Evolutionary conservation across 2,797 vertebrate genomes (phyloP), one percentile per base, ranked within the genome.

Genomic region (Heliangelus exortis): DNA sequence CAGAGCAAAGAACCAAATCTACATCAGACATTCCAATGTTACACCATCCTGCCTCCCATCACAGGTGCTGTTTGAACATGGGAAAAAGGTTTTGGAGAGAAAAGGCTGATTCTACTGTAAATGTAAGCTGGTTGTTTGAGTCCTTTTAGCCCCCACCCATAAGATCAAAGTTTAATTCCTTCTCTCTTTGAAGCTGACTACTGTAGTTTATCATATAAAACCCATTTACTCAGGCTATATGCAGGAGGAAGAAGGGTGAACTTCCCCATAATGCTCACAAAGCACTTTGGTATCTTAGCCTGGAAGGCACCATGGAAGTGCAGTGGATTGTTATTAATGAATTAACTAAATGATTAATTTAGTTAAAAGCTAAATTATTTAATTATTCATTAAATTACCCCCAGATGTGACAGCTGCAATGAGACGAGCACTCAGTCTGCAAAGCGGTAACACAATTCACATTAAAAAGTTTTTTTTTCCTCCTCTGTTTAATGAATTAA

Each of bases 371-470:
- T 82, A 55, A 94, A 96, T 96, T 95, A 91, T 96, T 97, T 96
- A 97, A 97, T 97, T 96, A 97, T 96, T 97, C 95, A 97, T 95
- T 90, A 95, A 86, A 92, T 94, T 96, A 96, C 77, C 93, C 84
- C 89, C 84, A 83, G 84, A 93, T 80, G 73, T 83, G 36, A 95
- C 91, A 84, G 80, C 87, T 69, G 67, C 39, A 43, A 36, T 22
- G 75, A 92, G 81, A 91, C 55, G 25, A 91, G 83, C 74, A 41
- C 71, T 95, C 80, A 43, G 87, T 47, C 76, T 87, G 74, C 66
- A 66, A 59, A 89, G 93, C 76, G 67, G 34, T 67, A 93, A 54
- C 59, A 59, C 51, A 79, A 83, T 55, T 43, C 28, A 0, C 73
- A 67, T 90, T 89, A 75, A 88, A 88, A 90, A 90, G 86, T 84